Conservation (phyloP, 1,140 invertebrate species). For the Bombus cullumanus region DNA sequence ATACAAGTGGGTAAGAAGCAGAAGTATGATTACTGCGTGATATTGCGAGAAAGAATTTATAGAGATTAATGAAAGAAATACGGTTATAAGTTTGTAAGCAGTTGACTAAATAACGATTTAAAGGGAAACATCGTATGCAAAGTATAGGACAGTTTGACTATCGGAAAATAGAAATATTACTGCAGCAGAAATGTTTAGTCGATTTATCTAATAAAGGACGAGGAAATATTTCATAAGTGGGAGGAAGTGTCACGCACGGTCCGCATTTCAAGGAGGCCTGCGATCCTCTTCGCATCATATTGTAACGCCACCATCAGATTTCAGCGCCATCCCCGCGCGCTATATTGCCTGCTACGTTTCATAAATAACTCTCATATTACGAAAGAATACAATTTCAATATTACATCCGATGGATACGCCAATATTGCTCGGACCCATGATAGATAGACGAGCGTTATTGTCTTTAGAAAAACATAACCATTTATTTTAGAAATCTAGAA, state of each 20-base stretch:
- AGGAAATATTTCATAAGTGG: slow-evolving; percentile 11
- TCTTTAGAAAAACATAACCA: slow-evolving; percentile 82
- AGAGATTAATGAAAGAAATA: not conserved
- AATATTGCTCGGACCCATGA: slow-evolving; percentile 81
- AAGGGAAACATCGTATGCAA: not conserved
- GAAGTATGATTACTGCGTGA: too few relatives aligned
- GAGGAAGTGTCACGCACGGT: slow-evolving; percentile 21
- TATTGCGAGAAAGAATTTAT: too few relatives aligned
- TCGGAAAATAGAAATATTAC: not conserved
- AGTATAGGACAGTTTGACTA: not conserved
- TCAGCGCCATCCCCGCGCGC: slow-evolving; percentile 59
- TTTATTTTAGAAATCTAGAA: slow-evolving; percentile 79
- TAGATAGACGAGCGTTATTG: slow-evolving; percentile 81
- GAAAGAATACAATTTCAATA: slow-evolving; percentile 81
- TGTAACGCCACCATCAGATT: slow-evolving; percentile 68
- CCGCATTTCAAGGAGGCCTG: slow-evolving; percentile 66
- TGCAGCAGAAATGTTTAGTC: not conserved
- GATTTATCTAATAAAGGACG: not conserved
- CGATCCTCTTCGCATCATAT: slow-evolving; percentile 73
- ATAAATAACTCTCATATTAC: slow-evolving; percentile 81
- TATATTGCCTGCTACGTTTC: slow-evolving; percentile 78
- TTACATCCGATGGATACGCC: slow-evolving; percentile 79
- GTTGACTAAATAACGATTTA: not conserved
- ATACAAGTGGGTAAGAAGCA: too few relatives aligned
- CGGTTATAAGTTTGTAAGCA: not conserved